Percentiles rank a stretch among this genome's conserved stretches.
Evolutionary conservation across 2,797 vertebrate genomes (phyloP).

Genomic region (Setipinna tenuifilis): DNA sequence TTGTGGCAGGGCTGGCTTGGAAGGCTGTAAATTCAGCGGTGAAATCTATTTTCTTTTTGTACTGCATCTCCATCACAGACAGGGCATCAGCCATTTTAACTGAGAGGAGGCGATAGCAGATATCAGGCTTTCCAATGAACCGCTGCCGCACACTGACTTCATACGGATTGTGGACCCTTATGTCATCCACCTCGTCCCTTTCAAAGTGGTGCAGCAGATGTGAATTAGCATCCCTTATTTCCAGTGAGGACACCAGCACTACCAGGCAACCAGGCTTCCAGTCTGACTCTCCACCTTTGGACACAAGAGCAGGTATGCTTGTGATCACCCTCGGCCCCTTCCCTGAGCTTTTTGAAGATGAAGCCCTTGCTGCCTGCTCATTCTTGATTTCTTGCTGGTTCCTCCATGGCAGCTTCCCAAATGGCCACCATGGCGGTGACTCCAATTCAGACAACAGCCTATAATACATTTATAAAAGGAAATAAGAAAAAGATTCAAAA

Average conservation of each 20-base stretch:
- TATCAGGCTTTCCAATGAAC: slow-evolving; percentile 89
- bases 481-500: not conserved
- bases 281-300: slow-evolving; percentile 72
- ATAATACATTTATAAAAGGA: slow-evolving; percentile 40
- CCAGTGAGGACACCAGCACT: slow-evolving; percentile 82
- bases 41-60: slow-evolving; percentile 85
- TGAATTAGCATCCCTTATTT: slow-evolving; percentile 77
- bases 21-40: slow-evolving; percentile 75
- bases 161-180: slow-evolving; percentile 84
- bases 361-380: slow-evolving; percentile 67
- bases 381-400: slow-evolving; percentile 68
- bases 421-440: slow-evolving; percentile 94
- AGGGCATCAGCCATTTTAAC: slow-evolving; percentile 86
- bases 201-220: slow-evolving; percentile 83
- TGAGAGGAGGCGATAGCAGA: slow-evolving; percentile 82
- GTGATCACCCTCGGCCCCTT: slow-evolving; percentile 74
- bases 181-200: slow-evolving; percentile 84
- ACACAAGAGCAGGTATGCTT: slow-evolving; percentile 84
- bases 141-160: slow-evolving; percentile 88
- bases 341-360: slow-evolving; percentile 35
- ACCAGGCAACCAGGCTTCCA: slow-evolving; percentile 82
- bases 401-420: slow-evolving; percentile 86
- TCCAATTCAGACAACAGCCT: slow-evolving; percentile 91
- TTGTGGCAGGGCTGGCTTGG: slow-evolving; percentile 64
- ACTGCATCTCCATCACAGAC: slow-evolving; percentile 84